Base-by-base conservation (phyloP, 2,797 vertebrate species). In the Sebastes nivosus region DNA sequence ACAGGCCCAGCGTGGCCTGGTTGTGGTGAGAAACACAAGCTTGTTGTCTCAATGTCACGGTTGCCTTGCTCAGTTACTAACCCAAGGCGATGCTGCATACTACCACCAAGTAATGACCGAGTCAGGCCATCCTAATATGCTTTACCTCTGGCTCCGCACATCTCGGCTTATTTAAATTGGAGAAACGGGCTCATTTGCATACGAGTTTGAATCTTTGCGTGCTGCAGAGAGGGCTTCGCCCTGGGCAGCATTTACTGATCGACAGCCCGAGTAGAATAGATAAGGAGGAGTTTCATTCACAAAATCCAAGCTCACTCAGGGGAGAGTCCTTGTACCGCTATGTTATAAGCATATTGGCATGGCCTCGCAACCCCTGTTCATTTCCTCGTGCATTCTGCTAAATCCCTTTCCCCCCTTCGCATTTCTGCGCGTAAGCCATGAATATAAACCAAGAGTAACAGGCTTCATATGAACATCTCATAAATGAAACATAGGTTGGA, bases 211-310 rank as follows among this genome's bases (percentile, higher is more conserved):
- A 80, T 92, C 75, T 84, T 70, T 71, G 82, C 64, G 8, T 24
- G 85, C 84, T 54, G 72, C 73, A 66, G 87, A 77, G 72, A 78
- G 81, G 87, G 80, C 80, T 86, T 82, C 11, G 86, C 91, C 93
- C 71, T 29, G 70, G 94, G 93, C 89, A 36, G 80, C 89, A 29
- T 93, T 92, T 89, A 89, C 90, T 78, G 91, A 92, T 89, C 76
- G 24, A 78, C 70, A 72, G 84, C 82, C 80, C 58, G 20, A 55
- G 82, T 83, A 73, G 82, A 84, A 86, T 79, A 94, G 92, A 92
- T 91, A 91, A 88, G 81, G 74, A 89, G 75, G 81, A 60, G 80
- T 67, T 90, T 92, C 92, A 90, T 93, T 93, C 91, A 92, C 80
- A 88, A 94, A 94, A 81, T 83, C 79, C 77, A 81, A 82, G 86